Evolutionary conservation across 2,113 vertebrate species (phyloP).

Genomic region (Syngnathoides biaculeatus): DNA sequence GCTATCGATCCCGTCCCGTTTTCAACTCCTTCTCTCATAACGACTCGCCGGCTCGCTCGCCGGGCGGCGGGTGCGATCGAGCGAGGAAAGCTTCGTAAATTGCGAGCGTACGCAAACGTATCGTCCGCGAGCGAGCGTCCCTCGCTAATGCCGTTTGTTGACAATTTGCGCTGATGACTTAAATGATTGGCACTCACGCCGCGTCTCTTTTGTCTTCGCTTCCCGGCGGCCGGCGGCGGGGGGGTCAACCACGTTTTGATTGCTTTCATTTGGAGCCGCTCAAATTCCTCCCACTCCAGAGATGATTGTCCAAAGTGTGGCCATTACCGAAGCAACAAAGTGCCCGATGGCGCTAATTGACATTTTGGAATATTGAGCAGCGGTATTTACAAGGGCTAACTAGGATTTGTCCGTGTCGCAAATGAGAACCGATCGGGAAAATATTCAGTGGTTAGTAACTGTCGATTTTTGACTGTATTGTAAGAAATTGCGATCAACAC

Average conservation of each 20-base stretch:
- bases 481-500: background rate
- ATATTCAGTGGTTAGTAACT: background rate
- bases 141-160: conserved; percentile 22
- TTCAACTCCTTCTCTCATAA: conserved; percentile 57
- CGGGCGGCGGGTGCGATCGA: background rate
- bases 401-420: background rate
- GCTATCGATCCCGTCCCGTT: conserved; percentile 63
- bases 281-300: conserved; percentile 6
- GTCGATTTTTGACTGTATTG: background rate
- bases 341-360: background rate
- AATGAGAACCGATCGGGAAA: background rate
- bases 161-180: conserved; percentile 24
- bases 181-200: conserved; percentile 28
- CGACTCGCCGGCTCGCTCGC: conserved; percentile 7
- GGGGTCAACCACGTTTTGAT: conserved; percentile 19
- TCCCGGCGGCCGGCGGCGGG: background rate
- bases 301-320: conserved; percentile 14
- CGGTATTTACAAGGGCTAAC: background rate
- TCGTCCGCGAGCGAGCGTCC: conserved; percentile 25
- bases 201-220: conserved; percentile 7
- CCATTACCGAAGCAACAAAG: conserved; percentile 1
- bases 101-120: conserved; percentile 40
- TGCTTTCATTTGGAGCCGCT: conserved; percentile 23
- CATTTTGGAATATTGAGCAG: conserved; percentile 2
- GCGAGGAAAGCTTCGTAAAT: conserved; percentile 53